Evolutionary conservation across 2,797 vertebrate species (phyloP).

Genomic region (Limnodromus scolopaceus): DNA sequence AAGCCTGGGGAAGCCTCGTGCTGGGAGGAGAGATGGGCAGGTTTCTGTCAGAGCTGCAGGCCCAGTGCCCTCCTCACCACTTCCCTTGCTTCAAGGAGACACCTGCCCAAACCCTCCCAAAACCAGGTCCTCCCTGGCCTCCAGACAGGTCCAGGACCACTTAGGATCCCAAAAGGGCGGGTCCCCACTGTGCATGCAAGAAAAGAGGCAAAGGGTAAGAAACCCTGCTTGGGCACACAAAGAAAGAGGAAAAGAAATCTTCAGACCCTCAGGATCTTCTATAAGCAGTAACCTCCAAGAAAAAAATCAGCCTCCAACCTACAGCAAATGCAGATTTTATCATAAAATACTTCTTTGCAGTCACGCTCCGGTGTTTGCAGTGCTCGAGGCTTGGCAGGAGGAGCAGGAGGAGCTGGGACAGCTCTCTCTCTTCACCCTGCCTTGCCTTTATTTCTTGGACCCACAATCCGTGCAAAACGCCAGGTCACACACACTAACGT

Average conservation of each 20-base stretch:
- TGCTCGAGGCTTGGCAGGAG: not conserved
- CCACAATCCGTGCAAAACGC: not conserved
- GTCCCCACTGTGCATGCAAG: not conserved
- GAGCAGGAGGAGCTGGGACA: not conserved
- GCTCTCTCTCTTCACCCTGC: not conserved
- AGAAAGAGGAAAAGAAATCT: not conserved
- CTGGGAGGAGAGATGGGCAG: conserved; percentile 71
- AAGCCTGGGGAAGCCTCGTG: conserved; percentile 85
- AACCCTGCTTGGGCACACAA: not conserved
- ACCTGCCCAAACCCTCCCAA: not conserved
- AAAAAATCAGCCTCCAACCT: not conserved
- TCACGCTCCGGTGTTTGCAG: not conserved
- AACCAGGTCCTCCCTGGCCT: not conserved
- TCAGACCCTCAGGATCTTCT: not conserved
- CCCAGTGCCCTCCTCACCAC: not conserved
- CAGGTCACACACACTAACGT: not conserved
- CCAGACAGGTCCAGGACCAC: not conserved
- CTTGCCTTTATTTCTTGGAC: not conserved
- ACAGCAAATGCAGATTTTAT: not conserved
- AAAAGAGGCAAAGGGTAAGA: not conserved
- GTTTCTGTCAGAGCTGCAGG: not conserved
- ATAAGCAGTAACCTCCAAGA: not conserved
- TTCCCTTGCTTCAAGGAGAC: not conserved
- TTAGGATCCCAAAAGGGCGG: not conserved
- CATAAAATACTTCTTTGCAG: not conserved